Conservation (phyloP, 2,797 vertebrate species). For the Crenichthys baileyi region DNA sequence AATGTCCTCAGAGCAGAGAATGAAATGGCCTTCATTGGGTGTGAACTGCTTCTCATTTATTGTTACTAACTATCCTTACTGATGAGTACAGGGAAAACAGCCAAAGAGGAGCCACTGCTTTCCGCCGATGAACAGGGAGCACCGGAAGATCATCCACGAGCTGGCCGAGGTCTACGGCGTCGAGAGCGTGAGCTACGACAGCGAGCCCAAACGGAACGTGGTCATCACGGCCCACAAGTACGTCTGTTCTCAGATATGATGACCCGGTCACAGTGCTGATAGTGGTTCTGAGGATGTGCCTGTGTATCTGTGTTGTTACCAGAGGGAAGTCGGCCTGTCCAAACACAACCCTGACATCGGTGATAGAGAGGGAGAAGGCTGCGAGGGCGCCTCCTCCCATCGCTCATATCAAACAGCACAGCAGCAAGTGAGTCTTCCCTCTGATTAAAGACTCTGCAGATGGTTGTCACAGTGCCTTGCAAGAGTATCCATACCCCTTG, state of each 20-base stretch:
- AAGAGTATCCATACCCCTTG: too few relatives aligned
- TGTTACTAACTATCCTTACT: background rate
- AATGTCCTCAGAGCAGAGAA: background rate
- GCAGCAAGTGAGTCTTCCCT: slow-evolving; percentile 86
- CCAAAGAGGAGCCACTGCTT: slow-evolving; percentile 92
- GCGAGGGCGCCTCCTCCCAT: slow-evolving; percentile 89
- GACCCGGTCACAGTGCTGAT: background rate
- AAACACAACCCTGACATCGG: slow-evolving; percentile 83
- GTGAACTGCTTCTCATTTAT: background rate
- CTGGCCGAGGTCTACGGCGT: slow-evolving; percentile 92
- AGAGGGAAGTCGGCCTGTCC: slow-evolving; percentile 92
- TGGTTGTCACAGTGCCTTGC: background rate
- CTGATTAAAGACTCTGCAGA: background rate
- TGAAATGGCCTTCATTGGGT: background rate
- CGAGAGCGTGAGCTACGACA: slow-evolving; percentile 97
- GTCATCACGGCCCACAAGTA: slow-evolving; percentile 89
- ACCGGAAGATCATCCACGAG: slow-evolving; percentile 94
- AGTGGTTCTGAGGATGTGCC: slow-evolving; percentile 1
- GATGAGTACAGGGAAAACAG: slow-evolving; percentile 87
- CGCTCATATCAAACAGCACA: slow-evolving; percentile 90
- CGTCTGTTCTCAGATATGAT: background rate
- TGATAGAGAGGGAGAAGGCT: slow-evolving; percentile 89
- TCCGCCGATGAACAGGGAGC: slow-evolving; percentile 96
- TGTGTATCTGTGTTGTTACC: slow-evolving; percentile 19
- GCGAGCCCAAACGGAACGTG: slow-evolving; percentile 95